These are phyloP conservation scores for Tricholaema leucomelas DNA, from an alignment of 2,113 vertebrate species.

Conservation along the genomic window DNA sequence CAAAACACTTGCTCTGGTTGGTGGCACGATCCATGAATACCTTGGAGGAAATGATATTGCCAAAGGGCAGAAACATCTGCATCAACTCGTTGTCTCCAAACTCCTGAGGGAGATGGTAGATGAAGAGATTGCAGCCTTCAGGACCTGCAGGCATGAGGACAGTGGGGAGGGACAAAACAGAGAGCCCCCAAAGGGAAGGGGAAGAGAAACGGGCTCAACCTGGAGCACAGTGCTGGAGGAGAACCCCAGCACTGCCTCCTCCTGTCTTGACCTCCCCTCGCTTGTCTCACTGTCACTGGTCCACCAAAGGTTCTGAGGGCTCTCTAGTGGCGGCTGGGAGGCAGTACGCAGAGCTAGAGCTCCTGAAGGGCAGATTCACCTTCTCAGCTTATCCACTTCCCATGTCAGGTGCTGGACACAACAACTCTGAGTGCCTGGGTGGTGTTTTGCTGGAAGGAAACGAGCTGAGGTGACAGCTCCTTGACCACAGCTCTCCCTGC, in stretches of 20 bases:
- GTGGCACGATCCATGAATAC: slow-evolving; percentile 99
- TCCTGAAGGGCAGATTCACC: not conserved
- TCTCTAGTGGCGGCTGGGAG: not conserved
- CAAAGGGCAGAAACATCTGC: slow-evolving; percentile 99
- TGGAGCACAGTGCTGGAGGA: slow-evolving; percentile 8
- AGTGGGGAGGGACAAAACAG: slow-evolving; percentile 44
- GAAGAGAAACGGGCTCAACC: slow-evolving; percentile 1
- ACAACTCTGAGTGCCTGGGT: not conserved
- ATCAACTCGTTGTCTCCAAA: slow-evolving; percentile 99
- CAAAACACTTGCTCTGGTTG: slow-evolving; percentile 99
- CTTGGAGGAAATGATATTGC: slow-evolving; percentile 97
- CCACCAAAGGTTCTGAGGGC: not conserved
- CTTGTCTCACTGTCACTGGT: not conserved
- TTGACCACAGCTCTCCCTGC: not conserved
- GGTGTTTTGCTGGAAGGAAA: not conserved
- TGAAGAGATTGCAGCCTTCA: slow-evolving; percentile 99
- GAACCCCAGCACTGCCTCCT: not conserved
- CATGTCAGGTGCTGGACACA: not conserved
- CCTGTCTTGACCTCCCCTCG: not conserved
- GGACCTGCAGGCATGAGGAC: slow-evolving; percentile 82
- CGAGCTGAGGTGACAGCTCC: not conserved
- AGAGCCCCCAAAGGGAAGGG: slow-evolving; percentile 52
- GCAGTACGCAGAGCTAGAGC: not conserved
- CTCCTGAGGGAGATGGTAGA: slow-evolving; percentile 99
- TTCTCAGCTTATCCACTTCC: not conserved